Conservation (phyloP, 1,140 invertebrate species). For the Drosophila yakuba region DNA sequence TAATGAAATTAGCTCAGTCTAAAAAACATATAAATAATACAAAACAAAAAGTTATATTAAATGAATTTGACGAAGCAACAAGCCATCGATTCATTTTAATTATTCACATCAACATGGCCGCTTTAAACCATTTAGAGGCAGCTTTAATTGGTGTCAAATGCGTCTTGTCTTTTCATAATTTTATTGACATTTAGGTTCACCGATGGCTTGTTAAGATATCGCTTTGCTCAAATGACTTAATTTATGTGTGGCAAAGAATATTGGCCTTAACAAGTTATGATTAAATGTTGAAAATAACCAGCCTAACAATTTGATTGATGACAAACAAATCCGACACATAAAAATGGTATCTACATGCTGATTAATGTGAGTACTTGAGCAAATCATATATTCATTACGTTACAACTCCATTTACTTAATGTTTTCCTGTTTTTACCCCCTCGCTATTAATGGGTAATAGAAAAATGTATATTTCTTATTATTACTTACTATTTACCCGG, state of each 20-base stretch:
- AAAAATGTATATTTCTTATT: too few relatives aligned
- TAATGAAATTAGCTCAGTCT: too few relatives aligned
- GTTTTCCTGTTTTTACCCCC: too few relatives aligned
- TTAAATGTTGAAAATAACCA: neutral
- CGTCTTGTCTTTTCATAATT: conserved; percentile 17
- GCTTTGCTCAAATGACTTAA: neutral
- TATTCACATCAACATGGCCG: conserved; percentile 1
- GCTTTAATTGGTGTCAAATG: conserved; percentile 24
- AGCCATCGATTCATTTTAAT: conserved; percentile 7
- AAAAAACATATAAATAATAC: too few relatives aligned
- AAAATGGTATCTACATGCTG: too few relatives aligned
- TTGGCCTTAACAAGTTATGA: neutral
- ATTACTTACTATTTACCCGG: conserved; percentile 1
- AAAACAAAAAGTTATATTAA: too few relatives aligned
- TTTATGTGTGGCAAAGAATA: neutral
- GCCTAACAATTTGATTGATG: neutral
- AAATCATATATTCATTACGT: too few relatives aligned
- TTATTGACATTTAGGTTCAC: conserved; percentile 15
- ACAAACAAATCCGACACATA: neutral
- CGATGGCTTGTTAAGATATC: conserved; percentile 13
- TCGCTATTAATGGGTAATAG: too few relatives aligned
- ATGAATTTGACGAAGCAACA: neutral
- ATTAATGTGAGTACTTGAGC: too few relatives aligned
- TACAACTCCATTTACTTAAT: too few relatives aligned
- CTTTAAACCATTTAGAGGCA: conserved; percentile 4